Conservation (phyloP, 2,113 vertebrate genomes). For the Nibea coibor region DNA sequence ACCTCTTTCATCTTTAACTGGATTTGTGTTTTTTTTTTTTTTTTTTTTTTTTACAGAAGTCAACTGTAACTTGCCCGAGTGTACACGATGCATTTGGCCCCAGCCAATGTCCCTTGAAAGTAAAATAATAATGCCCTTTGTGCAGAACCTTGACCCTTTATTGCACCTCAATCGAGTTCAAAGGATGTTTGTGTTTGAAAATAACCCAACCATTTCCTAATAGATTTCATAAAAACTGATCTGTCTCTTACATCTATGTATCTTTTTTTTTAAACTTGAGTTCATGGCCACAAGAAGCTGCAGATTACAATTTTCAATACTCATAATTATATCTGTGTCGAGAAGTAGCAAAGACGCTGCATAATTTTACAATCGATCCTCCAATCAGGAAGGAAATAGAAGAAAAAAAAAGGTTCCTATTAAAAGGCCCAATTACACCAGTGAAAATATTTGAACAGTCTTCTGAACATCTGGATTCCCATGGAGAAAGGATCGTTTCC, state of each 20-base stretch:
- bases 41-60: conserved; percentile 49
- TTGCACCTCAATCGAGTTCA: conserved; percentile 55
- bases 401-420: conserved; percentile 33
- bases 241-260: not conserved
- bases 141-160: conserved; percentile 67
- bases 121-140: conserved; percentile 77
- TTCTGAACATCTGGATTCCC: conserved; percentile 35
- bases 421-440: conserved; percentile 30
- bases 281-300: conserved; percentile 9
- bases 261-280: not conserved
- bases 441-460: conserved; percentile 24
- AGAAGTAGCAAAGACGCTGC: conserved; percentile 3
- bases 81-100: conserved; percentile 65
- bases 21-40: conserved; percentile 60
- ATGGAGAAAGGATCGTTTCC: conserved; percentile 32
- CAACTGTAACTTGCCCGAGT: conserved; percentile 24
- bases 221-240: conserved; percentile 12
- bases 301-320: not conserved
- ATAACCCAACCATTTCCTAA: conserved; percentile 8
- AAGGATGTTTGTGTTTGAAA: conserved; percentile 43
- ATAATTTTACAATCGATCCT: conserved; percentile 41
- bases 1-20: conserved; percentile 29
- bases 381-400: conserved; percentile 11
- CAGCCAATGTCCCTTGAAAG: conserved; percentile 56
- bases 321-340: conserved; percentile 23